Percentiles rank a stretch among this genome's conserved stretches.
These are phyloP conservation scores for Cydia pomonella DNA, from an alignment of 1,140 invertebrate species.

Conservation along the genomic window DNA sequence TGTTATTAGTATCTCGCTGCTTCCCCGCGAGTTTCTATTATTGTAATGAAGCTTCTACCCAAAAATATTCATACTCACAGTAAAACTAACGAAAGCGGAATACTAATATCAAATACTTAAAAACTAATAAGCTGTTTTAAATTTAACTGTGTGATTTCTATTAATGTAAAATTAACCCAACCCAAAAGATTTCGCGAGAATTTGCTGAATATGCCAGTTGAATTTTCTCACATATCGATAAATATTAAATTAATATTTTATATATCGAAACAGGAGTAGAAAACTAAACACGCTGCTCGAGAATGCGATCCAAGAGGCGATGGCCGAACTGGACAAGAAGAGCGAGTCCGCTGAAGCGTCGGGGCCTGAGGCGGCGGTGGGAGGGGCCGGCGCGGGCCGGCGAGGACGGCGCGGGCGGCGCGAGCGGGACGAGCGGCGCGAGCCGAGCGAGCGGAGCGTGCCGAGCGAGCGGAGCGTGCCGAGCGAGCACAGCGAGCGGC, in stretches of 20 bases:
- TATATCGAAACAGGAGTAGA: conserved; percentile 85
- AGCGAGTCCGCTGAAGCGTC: conserved; percentile 42
- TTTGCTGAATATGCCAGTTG: not conserved
- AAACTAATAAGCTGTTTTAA: not conserved
- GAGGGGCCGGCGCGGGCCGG: conserved; percentile 13
- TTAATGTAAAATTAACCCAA: conserved; percentile 66
- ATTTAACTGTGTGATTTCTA: not conserved
- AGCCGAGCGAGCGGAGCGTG: conserved; percentile 48
- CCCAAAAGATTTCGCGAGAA: conserved; percentile 49
- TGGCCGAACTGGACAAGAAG: conserved; percentile 89
- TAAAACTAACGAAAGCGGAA: not conserved
- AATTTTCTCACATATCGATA: not conserved
- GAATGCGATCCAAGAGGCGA: conserved; percentile 94
- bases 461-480: conserved; percentile 39
- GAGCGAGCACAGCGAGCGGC: conserved; percentile 43
- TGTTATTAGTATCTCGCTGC: not conserved
- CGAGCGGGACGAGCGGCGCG: conserved; percentile 34
- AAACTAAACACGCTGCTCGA: conserved; percentile 94
- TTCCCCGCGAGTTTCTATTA: not conserved
- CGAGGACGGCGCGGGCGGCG: conserved; percentile 43
- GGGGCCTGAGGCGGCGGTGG: conserved; percentile 18
- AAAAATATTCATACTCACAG: not conserved
- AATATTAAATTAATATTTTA: conserved; percentile 33
- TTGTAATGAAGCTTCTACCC: not conserved
- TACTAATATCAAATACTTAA: not conserved